A percentile compares a stretch with the other conserved stretches of the same genome.
phyloP scores from a whole-genome alignment of 2,113 vertebrate species.

The Lamprologus tigripictilis region DNA sequence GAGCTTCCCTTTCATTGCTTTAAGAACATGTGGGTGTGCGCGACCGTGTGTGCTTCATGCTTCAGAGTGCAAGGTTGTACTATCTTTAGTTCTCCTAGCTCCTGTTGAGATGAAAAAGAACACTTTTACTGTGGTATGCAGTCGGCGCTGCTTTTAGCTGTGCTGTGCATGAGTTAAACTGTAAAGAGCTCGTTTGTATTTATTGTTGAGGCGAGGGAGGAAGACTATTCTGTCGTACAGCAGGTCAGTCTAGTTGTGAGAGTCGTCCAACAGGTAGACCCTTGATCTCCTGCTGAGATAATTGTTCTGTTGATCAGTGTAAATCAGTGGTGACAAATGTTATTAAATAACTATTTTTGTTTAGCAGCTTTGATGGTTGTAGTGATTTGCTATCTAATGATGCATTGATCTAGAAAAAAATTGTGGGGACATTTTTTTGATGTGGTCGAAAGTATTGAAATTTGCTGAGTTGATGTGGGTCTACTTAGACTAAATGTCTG shows the following conservation, averaged over 20 bases:
- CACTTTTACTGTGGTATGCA: neutral
- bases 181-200: neutral
- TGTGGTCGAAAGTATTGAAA: neutral
- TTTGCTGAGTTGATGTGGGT: neutral
- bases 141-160: neutral
- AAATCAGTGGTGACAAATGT: neutral
- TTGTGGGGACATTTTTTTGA: neutral
- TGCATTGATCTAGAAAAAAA: neutral
- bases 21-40: rapidly evolving
- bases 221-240: neutral
- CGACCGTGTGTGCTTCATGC: neutral
- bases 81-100: neutral
- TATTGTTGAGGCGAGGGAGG: neutral
- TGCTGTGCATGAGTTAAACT: neutral
- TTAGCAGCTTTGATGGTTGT: neutral
- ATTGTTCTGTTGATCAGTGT: neutral
- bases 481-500: neutral
- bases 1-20: neutral
- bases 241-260: neutral
- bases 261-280: neutral
- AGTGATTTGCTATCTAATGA: neutral
- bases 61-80: neutral
- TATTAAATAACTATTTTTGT: neutral
- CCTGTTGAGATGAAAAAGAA: neutral
- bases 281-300: neutral